phyloP scores from a whole-genome alignment of 53 echinoderm and acorn worm genomes.

The Henricia sp. region DNA sequence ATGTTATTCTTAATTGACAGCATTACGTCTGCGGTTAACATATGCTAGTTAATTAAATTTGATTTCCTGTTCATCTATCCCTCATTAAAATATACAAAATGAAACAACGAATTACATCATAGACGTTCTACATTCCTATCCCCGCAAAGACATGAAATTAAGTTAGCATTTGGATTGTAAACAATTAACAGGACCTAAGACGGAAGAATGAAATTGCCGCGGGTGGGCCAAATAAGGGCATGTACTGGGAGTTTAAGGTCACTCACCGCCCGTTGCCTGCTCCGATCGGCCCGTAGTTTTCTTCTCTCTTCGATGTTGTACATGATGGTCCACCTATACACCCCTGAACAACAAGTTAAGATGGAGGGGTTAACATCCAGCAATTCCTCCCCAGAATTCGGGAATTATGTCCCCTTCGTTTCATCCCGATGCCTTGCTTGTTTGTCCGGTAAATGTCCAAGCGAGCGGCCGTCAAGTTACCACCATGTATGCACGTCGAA shows the following conservation, averaged over 20 bases:
- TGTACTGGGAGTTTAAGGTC: slow-evolving; percentile 22
- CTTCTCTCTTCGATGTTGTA: slow-evolving; percentile 42
- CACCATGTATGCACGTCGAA: too few relatives aligned
- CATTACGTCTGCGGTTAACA: too few relatives aligned
- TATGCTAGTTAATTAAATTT: too few relatives aligned
- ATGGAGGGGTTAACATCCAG: not conserved
- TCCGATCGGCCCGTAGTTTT: slow-evolving; percentile 22
- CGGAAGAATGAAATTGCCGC: too few relatives aligned
- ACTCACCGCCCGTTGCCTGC: slow-evolving; percentile 44
- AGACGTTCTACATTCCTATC: not conserved
- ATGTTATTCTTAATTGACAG: too few relatives aligned
- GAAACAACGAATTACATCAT: not conserved
- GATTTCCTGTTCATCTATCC: not conserved
- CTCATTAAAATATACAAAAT: not conserved
- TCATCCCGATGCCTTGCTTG: too few relatives aligned
- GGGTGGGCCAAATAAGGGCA: slow-evolving; percentile 36
- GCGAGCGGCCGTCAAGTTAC: too few relatives aligned
- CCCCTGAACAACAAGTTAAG: not conserved
- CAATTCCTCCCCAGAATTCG: not conserved
- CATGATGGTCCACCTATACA: not conserved
- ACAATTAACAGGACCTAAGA: not conserved
- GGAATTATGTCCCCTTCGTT: not conserved
- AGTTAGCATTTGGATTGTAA: not conserved
- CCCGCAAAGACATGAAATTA: not conserved
- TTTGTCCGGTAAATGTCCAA: too few relatives aligned